A percentile compares a stretch with the other conserved stretches of the same genome.
Conservation (phyloP, 2,113 vertebrate species). For the Polypterus bichir region DNA sequence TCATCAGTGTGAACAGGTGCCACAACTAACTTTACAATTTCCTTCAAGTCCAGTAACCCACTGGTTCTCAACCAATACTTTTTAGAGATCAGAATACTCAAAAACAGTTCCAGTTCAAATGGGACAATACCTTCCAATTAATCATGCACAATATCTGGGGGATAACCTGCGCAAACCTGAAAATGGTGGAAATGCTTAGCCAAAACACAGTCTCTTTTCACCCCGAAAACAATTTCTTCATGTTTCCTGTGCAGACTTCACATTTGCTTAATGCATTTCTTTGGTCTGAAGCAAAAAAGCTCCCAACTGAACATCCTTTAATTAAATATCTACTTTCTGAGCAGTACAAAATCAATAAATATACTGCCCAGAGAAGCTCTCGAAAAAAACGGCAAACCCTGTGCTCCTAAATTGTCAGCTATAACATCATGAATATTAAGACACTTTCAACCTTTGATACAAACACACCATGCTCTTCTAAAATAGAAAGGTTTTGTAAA, state of each 20-base stretch:
- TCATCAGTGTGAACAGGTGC: conserved; percentile 19
- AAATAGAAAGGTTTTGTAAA: no score
- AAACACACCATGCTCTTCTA: no score
- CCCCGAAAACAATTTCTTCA: not conserved
- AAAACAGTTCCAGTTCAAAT: not conserved
- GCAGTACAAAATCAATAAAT: not conserved
- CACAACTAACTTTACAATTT: conserved; percentile 18
- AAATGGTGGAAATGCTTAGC: not conserved
- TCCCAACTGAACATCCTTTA: not conserved
- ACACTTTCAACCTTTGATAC: no score
- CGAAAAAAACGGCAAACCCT: not conserved
- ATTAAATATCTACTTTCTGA: not conserved
- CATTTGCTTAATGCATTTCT: not conserved
- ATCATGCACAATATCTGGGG: not conserved
- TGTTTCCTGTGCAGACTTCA: not conserved
- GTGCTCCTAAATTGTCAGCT: no score
- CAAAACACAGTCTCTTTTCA: not conserved
- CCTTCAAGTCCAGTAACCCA: conserved; percentile 15
- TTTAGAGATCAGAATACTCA: not conserved
- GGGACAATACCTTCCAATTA: not conserved
- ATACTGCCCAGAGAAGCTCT: not conserved
- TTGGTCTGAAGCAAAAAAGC: not conserved
- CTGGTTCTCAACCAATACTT: not conserved
- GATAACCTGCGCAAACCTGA: not conserved
- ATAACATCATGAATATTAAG: no score